Conservation (phyloP, 2,113 vertebrate species). For the Amphiprion percula region DNA sequence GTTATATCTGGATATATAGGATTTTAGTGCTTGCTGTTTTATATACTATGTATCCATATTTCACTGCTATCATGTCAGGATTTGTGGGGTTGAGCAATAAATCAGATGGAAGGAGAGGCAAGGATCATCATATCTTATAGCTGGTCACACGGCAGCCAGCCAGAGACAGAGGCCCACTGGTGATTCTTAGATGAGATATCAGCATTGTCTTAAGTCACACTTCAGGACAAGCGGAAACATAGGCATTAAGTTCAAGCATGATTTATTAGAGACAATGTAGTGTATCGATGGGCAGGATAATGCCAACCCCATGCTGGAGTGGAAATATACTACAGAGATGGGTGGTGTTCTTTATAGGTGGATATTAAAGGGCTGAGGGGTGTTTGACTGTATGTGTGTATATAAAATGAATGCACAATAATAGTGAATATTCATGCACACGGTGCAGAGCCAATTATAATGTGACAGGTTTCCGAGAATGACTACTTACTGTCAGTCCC, state of each 20-base stretch:
- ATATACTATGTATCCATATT: slow-evolving; percentile 50
- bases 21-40: slow-evolving; percentile 35
- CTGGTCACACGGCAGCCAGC: slow-evolving; percentile 49
- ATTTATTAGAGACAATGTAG: slow-evolving; percentile 62
- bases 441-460: slow-evolving; percentile 47
- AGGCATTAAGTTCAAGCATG: slow-evolving; percentile 34
- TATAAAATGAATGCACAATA: slow-evolving; percentile 31
- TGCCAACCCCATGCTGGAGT: slow-evolving; percentile 36
- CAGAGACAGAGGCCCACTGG: slow-evolving; percentile 25
- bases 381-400: slow-evolving; percentile 11
- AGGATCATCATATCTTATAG: slow-evolving; percentile 53
- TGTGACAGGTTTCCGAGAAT: slow-evolving; percentile 50
- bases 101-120: slow-evolving; percentile 51
- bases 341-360: slow-evolving; percentile 15
- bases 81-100: slow-evolving; percentile 60
- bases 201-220: slow-evolving; percentile 44
- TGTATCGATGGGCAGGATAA: slow-evolving; percentile 46
- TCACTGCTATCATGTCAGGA: slow-evolving; percentile 53
- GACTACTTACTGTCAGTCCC: slow-evolving; percentile 56
- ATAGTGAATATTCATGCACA: slow-evolving; percentile 55
- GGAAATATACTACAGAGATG: slow-evolving; percentile 27
- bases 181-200: slow-evolving; percentile 60
- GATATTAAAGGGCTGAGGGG: slow-evolving; percentile 7
- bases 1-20: slow-evolving; percentile 27
- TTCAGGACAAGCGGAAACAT: slow-evolving; percentile 33